phyloP scores from a whole-genome alignment of 2,888 invertebrate species.

The Epirrhoe tristata region DNA sequence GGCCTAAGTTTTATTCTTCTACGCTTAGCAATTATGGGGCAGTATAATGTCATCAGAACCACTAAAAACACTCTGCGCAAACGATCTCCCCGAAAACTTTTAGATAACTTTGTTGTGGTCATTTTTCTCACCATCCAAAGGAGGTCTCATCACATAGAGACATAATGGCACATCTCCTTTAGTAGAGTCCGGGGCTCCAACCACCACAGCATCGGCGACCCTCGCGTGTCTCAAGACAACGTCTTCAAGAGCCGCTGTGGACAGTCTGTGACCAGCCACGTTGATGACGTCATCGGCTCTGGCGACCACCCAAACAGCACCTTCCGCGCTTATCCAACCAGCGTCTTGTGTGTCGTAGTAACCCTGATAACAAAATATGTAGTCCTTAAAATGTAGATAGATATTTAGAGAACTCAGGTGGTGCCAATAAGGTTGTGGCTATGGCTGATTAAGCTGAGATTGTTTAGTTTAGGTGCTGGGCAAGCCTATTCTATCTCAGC shows the following conservation, averaged over 20 bases:
- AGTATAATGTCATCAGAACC: no score
- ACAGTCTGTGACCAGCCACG: constrained; percentile 96
- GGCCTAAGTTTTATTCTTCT: no score
- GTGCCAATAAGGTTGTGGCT: no score
- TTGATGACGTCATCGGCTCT: constrained; percentile 98
- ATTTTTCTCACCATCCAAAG: constrained; percentile 65
- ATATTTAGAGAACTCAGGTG: no score
- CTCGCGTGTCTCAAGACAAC: constrained; percentile 94
- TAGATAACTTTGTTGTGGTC: not conserved
- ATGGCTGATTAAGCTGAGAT: no score
- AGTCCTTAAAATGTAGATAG: no score
- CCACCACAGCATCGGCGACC: constrained; percentile 94
- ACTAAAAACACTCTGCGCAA: no score
- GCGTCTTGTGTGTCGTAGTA: constrained; percentile 98
- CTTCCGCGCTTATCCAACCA: constrained; percentile 93
- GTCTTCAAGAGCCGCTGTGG: constrained; percentile 95
- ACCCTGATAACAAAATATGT: constrained; percentile 82
- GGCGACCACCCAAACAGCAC: constrained; percentile 95
- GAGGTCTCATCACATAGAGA: constrained; percentile 91
- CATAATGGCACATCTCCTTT: constrained; percentile 97
- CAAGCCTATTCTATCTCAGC: no score
- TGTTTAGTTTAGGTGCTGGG: no score
- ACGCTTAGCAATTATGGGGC: no score
- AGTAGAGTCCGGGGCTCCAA: constrained; percentile 94
- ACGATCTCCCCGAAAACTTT: no score